Evolutionary conservation across 2,888 invertebrate genomes (phyloP), one percentile per base, ranked within the genome.

Genomic region (Zaprionus obscuricornis): DNA sequence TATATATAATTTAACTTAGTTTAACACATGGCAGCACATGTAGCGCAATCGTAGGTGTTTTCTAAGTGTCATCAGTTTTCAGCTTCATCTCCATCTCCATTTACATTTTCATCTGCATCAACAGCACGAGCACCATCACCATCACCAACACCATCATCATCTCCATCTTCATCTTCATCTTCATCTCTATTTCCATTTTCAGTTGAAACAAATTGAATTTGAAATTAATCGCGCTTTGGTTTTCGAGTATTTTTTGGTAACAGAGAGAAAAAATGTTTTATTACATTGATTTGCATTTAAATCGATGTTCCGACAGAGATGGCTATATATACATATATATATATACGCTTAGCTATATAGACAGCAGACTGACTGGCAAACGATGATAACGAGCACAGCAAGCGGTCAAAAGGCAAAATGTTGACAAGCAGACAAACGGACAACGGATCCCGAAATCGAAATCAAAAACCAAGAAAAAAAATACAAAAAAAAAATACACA

Each of bases 241-340:
- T n/a, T n/a, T n/a, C n/a, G n/a, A n/a, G 37, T 27, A 52, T 56
- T 54, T 59, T 66, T 68, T 60, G 51, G 51, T 51, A 66, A 57
- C 60, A 69, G 52, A 57, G 56, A 40, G 45, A 51, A 68, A 75
- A 76, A 62, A 81, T 81, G 82, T 79, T 79, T 79, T 88, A 88
- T 88, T 87, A 85, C 82, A 81, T 86, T 88, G 86, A 87, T 87
- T 88, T 87, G 88, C 88, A 87, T 87, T 87, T 87, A 86, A 87
- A 87, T 87, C 83, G 87, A 72, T 82, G 74, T 82, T 68, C 55
- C 59, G 45, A 49, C 59, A 6, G 54, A 50, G 58, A 58, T 59
- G 59, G 16, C 58, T 70, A 51, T 65, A 68, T 69, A 43, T 17
- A 31, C 31, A 14, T 17, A 26, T 33, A 33, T 16, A 14, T n/a